phyloP scores from a whole-genome alignment of 2,888 invertebrate genomes.

The Pristionchus japonicus region DNA sequence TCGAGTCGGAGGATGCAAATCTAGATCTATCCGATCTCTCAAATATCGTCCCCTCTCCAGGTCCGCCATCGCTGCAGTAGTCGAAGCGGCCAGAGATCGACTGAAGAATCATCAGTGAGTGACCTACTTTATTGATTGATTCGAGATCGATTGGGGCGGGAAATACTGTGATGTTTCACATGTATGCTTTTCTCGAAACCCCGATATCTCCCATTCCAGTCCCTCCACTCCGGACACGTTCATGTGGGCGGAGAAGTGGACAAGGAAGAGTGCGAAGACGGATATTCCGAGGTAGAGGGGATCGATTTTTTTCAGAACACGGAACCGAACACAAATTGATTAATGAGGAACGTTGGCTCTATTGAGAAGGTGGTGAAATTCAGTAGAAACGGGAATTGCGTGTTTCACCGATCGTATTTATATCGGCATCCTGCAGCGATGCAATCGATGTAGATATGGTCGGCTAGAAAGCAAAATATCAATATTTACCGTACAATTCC shows the following conservation, averaged over 20 bases:
- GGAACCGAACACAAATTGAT: too few species aligned
- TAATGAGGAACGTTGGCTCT: neutral
- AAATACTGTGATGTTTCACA: neutral
- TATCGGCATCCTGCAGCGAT: too few species aligned
- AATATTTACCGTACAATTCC: too few species aligned
- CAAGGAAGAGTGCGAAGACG: slow-evolving; percentile 8
- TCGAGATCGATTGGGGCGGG: neutral
- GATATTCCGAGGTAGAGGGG: neutral
- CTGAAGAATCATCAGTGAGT: slow-evolving; percentile 23
- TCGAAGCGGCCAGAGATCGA: slow-evolving; percentile 17
- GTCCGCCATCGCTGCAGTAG: neutral
- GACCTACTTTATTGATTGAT: neutral
- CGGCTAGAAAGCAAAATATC: too few species aligned
- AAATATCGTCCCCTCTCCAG: neutral
- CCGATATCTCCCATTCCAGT: neutral
- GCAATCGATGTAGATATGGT: too few species aligned
- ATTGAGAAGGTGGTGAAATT: too few species aligned
- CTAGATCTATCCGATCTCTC: neutral
- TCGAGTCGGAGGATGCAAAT: too few species aligned
- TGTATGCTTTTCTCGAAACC: neutral
- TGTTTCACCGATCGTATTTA: too few species aligned
- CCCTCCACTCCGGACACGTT: slow-evolving; percentile 28
- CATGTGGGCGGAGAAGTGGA: slow-evolving; percentile 47
- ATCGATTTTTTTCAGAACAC: too few species aligned
- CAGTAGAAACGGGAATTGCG: too few species aligned